Evolutionary conservation across 2,113 vertebrate species (phyloP).

Genomic region (Aldabrachelys gigantea): DNA sequence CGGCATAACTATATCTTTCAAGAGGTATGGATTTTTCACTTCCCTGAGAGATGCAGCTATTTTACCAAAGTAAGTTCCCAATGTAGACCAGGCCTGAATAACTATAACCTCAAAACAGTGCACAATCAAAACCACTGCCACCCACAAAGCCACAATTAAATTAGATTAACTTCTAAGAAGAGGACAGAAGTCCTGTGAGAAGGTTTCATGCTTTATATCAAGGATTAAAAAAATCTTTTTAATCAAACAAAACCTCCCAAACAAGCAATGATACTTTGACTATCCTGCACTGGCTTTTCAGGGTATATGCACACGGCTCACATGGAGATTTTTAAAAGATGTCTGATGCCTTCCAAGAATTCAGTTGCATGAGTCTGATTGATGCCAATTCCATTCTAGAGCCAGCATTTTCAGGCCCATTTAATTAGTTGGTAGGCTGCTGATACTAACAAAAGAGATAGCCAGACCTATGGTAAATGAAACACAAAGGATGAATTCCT

Average conservation of each 20-base stretch:
- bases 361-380: not conserved
- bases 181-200: not conserved
- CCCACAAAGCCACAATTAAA: not conserved
- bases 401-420: not conserved
- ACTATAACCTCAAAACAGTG: rapidly evolving
- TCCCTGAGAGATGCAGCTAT: not conserved
- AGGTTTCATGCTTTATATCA: not conserved
- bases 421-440: not conserved
- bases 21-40: not conserved
- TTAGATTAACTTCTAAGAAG: not conserved
- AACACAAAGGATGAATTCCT: not conserved
- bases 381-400: not conserved
- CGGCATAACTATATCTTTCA: not conserved
- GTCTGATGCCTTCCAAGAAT: not conserved
- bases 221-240: not conserved
- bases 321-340: not conserved
- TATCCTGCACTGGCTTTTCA: not conserved
- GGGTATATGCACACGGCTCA: not conserved
- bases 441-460: not conserved
- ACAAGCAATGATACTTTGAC: not conserved
- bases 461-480: not conserved
- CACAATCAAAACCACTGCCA: not conserved
- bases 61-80: not conserved
- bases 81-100: not conserved
- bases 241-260: not conserved